Evolutionary conservation across 2,888 invertebrate species (phyloP).

Genomic region (Sinopyrophorus schimmeli): DNA sequence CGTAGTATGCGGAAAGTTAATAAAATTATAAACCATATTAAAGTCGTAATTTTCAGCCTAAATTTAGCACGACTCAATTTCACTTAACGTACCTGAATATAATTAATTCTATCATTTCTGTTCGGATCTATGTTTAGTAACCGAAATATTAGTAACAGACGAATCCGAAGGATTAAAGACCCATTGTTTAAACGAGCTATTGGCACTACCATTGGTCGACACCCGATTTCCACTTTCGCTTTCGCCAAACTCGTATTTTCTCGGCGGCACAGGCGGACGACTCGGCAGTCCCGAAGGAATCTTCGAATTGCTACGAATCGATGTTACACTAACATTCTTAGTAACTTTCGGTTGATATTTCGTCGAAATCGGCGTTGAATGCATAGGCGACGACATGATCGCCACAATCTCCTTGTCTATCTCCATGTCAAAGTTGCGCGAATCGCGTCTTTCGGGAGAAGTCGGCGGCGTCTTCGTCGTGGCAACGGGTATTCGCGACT

Average conservation of each 20-base stretch:
- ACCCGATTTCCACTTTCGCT: conserved; percentile 42
- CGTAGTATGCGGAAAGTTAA: no score
- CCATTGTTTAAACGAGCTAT: conserved; percentile 54
- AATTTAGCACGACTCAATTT: no score
- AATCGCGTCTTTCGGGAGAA: conserved; percentile 51
- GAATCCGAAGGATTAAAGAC: conserved; percentile 51
- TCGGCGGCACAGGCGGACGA: conserved; percentile 53
- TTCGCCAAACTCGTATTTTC: conserved; percentile 53
- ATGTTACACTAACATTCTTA: conserved; percentile 65
- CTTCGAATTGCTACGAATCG: conserved; percentile 64
- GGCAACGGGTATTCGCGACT: conserved; percentile 53
- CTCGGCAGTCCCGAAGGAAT: conserved; percentile 53
- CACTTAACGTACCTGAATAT: no score
- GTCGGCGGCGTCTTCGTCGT: conserved; percentile 53
- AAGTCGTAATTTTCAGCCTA: no score
- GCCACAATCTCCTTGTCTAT: conserved; percentile 51
- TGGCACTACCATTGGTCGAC: conserved; percentile 45
- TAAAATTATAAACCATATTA: no score
- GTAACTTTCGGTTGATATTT: conserved; percentile 49
- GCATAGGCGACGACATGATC: conserved; percentile 50
- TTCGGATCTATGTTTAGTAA: conserved; percentile 45
- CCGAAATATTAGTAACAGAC: conserved; percentile 50
- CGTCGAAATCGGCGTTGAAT: conserved; percentile 46
- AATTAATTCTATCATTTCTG: conserved; percentile 25
- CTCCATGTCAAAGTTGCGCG: conserved; percentile 47